Conservation (phyloP, 2,888 invertebrate genomes). For the Norana najaformis region DNA sequence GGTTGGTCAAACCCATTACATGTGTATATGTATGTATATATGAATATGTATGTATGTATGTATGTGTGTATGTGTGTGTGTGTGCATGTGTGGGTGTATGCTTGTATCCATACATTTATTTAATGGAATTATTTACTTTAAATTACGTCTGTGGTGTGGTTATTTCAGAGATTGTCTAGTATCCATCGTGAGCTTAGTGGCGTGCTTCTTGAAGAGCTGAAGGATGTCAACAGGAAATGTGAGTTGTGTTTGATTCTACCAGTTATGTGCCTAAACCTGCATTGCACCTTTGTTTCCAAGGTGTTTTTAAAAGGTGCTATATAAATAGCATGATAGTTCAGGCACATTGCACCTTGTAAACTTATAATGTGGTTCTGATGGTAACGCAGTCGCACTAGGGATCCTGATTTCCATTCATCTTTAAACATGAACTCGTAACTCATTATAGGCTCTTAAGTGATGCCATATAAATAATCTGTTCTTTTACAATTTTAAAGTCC, state of each 20-base stretch:
- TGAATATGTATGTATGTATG: neutral
- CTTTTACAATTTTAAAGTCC: neutral
- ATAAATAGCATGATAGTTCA: neutral
- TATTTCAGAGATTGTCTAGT: neutral
- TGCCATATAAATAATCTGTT: neutral
- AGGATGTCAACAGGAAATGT: neutral
- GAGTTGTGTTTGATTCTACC: neutral
- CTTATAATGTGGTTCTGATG: neutral
- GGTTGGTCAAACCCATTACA: neutral
- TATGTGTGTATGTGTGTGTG: neutral
- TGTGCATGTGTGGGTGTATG: neutral
- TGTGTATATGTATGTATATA: neutral
- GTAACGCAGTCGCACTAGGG: neutral
- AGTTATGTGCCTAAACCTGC: neutral
- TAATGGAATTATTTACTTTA: neutral
- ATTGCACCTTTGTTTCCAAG: neutral
- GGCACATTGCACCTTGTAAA: neutral
- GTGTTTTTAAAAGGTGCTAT: neutral
- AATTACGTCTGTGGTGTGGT: neutral
- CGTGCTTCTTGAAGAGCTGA: slow-evolving; percentile 4
- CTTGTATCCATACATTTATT: neutral
- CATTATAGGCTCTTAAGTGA: neutral
- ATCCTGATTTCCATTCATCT: neutral
- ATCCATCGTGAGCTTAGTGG: neutral
- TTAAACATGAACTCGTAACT: neutral